Evolutionary conservation across 2,113 vertebrate genomes (phyloP), one percentile per base, ranked within the genome.

Genomic region (Ascaphus truei): DNA sequence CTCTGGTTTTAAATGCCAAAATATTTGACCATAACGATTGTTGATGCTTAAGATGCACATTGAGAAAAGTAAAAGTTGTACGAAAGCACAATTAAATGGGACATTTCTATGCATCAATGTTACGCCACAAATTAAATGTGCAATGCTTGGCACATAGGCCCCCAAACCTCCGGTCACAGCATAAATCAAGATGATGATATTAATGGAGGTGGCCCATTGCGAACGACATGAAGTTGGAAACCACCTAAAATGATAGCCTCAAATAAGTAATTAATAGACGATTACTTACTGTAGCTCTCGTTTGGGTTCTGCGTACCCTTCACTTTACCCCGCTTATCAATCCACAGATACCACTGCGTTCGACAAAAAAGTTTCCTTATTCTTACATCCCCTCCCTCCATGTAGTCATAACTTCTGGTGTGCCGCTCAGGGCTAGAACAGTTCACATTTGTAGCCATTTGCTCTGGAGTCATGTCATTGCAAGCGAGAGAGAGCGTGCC

Each of bases 361-460:
- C 94, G 86, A 84, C 96, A 98, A 91, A 94, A 98, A 78, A 98
- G 94, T 86, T 96, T 93, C 76, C 95, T 93, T 65, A 98, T 94
- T 78, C 97, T 92, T 81, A 98, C 93, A 82, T 99, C 96, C 77
- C 97, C 95, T 79, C 97, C 96, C 88, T 98, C 95, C 97, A 98
- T 98, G 88, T 98, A 98, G 90, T 98, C 95, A 74, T 96, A 98
- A 84, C 96, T 98, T 83, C 95, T 95, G 73, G 93, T 96, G 76
- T 95, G 93, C 75, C 95, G 86, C 83, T 99, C 96, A 3, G 96
- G 95, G 85, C 91, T 96, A 82, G 95, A 95, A 81, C 95, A 99
- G 95, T 98, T 97, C 88, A 90, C 93, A 81, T 92, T 94, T 85
- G 92, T 87, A 73, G 92, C 92, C 84, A 95, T 94, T 93, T 98